These are phyloP conservation scores for Ophion costatus DNA, from an alignment of 2,888 invertebrate species.

Conservation along the genomic window DNA sequence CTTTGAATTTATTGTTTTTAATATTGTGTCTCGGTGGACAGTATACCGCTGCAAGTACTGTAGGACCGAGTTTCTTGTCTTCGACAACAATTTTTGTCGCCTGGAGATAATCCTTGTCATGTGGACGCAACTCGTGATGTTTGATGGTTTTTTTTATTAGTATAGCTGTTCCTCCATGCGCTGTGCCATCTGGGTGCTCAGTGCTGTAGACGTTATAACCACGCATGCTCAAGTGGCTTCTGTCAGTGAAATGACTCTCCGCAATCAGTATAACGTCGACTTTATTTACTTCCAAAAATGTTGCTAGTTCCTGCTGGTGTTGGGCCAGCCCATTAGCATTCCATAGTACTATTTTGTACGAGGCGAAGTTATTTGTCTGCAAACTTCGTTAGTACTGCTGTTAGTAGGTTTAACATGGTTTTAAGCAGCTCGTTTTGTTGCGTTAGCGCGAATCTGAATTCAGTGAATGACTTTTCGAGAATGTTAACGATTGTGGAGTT, in stretches of 20 bases:
- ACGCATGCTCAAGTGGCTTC: slow-evolving; percentile 52
- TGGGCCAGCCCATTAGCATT: slow-evolving; percentile 58
- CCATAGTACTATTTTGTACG: slow-evolving; percentile 56
- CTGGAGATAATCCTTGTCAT: slow-evolving; percentile 51
- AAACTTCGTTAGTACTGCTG: slow-evolving; percentile 25
- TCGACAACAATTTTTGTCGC: slow-evolving; percentile 58
- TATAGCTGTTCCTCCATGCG: slow-evolving; percentile 44
- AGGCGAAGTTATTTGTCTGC: slow-evolving; percentile 2
- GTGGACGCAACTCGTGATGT: slow-evolving; percentile 51
- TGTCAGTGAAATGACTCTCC: slow-evolving; percentile 58
- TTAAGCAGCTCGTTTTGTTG: slow-evolving; percentile 24
- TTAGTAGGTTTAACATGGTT: slow-evolving; percentile 12
- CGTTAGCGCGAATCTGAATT: not conserved
- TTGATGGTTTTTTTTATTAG: slow-evolving; percentile 57
- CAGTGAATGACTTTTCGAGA: not conserved
- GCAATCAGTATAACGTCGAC: slow-evolving; percentile 20
- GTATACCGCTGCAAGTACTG: slow-evolving; percentile 58
- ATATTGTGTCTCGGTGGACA: too few relatives aligned
- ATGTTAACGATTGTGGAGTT: slow-evolving; percentile 7
- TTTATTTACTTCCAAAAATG: slow-evolving; percentile 34
- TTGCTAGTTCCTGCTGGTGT: slow-evolving; percentile 42
- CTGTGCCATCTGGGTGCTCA: slow-evolving; percentile 59
- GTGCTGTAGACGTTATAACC: slow-evolving; percentile 27
- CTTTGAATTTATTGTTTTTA: too few relatives aligned
- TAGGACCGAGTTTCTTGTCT: slow-evolving; percentile 51